These are phyloP conservation scores for Dromius quadrimaculatus DNA, from an alignment of 2,888 invertebrate species.

Conservation along the genomic window DNA sequence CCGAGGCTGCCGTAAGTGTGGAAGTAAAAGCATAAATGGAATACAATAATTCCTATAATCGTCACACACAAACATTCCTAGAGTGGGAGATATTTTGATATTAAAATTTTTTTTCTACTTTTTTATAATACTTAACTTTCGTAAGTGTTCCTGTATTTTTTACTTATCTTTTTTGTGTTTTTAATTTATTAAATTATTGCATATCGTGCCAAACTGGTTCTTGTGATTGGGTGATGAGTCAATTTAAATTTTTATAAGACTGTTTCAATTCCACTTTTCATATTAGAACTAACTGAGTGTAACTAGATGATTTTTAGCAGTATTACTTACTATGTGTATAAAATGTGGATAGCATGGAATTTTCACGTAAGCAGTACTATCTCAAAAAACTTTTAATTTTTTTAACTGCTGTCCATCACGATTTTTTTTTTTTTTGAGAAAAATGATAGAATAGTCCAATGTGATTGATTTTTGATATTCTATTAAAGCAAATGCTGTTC, in stretches of 20 bases:
- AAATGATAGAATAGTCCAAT: slow-evolving; percentile 39
- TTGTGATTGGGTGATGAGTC: slow-evolving; percentile 49
- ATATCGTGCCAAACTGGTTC: slow-evolving; percentile 50
- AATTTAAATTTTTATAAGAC: slow-evolving; percentile 52
- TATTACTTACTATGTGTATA: slow-evolving; percentile 48
- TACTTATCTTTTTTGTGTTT: slow-evolving; percentile 34
- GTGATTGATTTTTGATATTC: slow-evolving; percentile 33
- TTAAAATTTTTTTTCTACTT: slow-evolving; percentile 36
- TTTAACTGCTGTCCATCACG: slow-evolving; percentile 45
- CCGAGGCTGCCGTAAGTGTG: slow-evolving; percentile 65
- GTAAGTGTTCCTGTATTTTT: slow-evolving; percentile 43
- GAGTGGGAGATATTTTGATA: slow-evolving; percentile 49
- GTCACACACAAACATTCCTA: slow-evolving; percentile 49
- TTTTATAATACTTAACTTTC: slow-evolving; percentile 37
- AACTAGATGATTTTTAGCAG: slow-evolving; percentile 50
- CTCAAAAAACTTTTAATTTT: slow-evolving; percentile 12
- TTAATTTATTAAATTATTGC: slow-evolving; percentile 49
- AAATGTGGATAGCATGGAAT: slow-evolving; percentile 49
- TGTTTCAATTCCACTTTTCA: slow-evolving; percentile 51
- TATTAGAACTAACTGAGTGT: slow-evolving; percentile 45
- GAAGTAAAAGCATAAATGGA: slow-evolving; percentile 66
- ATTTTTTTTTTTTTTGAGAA: slow-evolving; percentile 40
- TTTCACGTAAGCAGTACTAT: slow-evolving; percentile 18
- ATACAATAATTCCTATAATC: slow-evolving; percentile 9
- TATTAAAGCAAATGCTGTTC: slow-evolving; percentile 33